Percentiles rank a stretch among this genome's conserved stretches.
phyloP scores from a whole-genome alignment of 2,113 vertebrate species.

The Uria lomvia region DNA sequence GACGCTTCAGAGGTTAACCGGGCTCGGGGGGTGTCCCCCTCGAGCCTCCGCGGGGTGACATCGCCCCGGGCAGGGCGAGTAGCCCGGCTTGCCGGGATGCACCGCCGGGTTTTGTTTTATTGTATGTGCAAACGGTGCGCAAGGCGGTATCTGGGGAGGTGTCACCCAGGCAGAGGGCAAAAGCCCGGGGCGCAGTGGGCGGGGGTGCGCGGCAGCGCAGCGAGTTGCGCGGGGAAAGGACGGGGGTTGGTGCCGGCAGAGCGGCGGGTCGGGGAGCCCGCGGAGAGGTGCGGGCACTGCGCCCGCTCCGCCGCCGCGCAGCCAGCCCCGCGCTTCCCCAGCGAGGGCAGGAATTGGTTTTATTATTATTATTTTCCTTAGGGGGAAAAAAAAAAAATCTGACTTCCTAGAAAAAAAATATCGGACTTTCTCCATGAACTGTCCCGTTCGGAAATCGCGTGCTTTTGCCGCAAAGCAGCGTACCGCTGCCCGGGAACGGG shows the following conservation, averaged over 20 bases:
- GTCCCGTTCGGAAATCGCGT: not conserved
- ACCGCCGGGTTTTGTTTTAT: not conserved
- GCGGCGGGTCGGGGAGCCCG: not conserved
- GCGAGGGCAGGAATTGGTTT: not conserved
- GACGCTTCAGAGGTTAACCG: accelerated
- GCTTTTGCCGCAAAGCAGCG: not conserved
- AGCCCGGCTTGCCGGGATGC: not conserved
- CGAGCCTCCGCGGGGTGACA: not conserved
- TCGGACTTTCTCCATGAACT: not conserved
- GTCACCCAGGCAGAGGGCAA: not conserved
- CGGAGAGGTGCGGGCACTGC: not conserved
- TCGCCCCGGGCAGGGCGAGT: not conserved
- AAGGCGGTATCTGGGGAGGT: not conserved
- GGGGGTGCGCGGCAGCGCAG: not conserved
- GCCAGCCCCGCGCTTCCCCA: not conserved
- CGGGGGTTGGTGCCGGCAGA: not conserved
- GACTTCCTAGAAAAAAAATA: not conserved
- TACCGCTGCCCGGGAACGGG: not conserved
- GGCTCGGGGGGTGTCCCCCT: not conserved
- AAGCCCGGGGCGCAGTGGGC: not conserved
- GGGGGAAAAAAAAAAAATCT: not conserved
- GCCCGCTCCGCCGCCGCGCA: not conserved
- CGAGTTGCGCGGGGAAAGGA: not conserved
- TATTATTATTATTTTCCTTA: not conserved
- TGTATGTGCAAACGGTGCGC: accelerated